Evolutionary conservation across 1,140 invertebrate species (phyloP).

Genomic region (Pachyrhynchus sulphureomaculatus): DNA sequence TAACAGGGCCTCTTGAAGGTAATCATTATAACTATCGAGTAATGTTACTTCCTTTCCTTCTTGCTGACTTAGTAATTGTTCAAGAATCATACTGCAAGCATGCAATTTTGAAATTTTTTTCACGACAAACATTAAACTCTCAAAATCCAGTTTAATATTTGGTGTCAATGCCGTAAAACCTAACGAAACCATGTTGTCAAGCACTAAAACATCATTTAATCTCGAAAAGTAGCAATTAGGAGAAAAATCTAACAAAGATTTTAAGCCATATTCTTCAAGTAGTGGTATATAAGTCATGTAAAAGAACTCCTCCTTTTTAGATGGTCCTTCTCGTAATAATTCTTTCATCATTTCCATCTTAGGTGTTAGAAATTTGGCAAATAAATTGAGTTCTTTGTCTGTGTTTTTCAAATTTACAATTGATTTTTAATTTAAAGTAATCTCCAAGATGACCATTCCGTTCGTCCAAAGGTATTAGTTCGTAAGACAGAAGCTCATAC

Average conservation of each 20-base stretch:
- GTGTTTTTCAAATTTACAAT: background rate
- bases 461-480: slow-evolving; percentile 8
- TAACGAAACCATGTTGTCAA: slow-evolving; percentile 23
- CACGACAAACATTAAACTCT: slow-evolving; percentile 14
- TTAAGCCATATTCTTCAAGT: background rate
- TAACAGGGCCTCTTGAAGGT: slow-evolving; percentile 37
- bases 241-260: slow-evolving; percentile 22
- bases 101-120: slow-evolving; percentile 35
- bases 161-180: slow-evolving; percentile 23
- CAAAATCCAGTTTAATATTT: slow-evolving; percentile 9
- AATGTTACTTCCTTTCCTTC: background rate
- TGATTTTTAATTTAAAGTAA: slow-evolving; percentile 26
- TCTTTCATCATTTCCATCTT: slow-evolving; percentile 6
- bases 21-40: slow-evolving; percentile 32
- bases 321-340: slow-evolving; percentile 1
- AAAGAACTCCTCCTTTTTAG: slow-evolving; percentile 33
- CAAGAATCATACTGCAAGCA: slow-evolving; percentile 31
- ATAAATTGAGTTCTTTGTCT: slow-evolving; percentile 12
- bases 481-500: slow-evolving; percentile 7
- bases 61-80: slow-evolving; percentile 35
- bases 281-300: slow-evolving; percentile 24
- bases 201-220: slow-evolving; percentile 22
- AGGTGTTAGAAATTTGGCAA: slow-evolving; percentile 27
- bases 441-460: slow-evolving; percentile 32
- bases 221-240: slow-evolving; percentile 25